Evolutionary conservation across 2,888 invertebrate genomes (phyloP).

Genomic region (Ferdinandea cuprea): DNA sequence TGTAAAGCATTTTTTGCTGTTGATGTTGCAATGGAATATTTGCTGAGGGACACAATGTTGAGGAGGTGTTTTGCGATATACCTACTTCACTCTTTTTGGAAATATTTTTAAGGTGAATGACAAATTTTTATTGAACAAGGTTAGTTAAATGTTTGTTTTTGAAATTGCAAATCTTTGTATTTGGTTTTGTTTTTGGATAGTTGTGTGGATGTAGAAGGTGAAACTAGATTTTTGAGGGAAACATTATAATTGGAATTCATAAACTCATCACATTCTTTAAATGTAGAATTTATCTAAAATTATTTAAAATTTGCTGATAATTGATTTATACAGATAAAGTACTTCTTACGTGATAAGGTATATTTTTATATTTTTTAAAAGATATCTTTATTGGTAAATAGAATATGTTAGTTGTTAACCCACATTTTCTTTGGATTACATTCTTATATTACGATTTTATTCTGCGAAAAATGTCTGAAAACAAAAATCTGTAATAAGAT

Average conservation of each 20-base stretch:
- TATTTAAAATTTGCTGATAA: no score
- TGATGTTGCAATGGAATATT: slow-evolving; percentile 28
- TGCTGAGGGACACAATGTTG: neutral
- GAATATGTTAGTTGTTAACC: no score
- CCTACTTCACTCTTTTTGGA: slow-evolving; percentile 10
- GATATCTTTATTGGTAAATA: no score
- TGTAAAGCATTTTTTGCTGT: slow-evolving; percentile 17
- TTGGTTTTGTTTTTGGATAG: neutral
- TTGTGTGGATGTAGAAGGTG: neutral
- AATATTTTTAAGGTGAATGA: slow-evolving; percentile 28
- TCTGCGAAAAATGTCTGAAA: no score
- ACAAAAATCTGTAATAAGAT: no score
- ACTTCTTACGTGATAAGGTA: no score
- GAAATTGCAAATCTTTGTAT: neutral
- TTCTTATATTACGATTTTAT: no score
- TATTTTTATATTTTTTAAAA: no score
- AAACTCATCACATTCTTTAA: no score
- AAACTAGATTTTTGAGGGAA: neutral
- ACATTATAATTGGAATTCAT: neutral
- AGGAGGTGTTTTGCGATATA: slow-evolving; percentile 23
- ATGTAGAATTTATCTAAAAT: no score
- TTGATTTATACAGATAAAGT: no score
- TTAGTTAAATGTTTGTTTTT: neutral
- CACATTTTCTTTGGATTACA: no score
- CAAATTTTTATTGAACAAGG: slow-evolving; percentile 35